Percentiles rank a stretch among this genome's conserved stretches.
phyloP scores from a whole-genome alignment of 1,140 invertebrate genomes.

The Phocides pigmalion region DNA sequence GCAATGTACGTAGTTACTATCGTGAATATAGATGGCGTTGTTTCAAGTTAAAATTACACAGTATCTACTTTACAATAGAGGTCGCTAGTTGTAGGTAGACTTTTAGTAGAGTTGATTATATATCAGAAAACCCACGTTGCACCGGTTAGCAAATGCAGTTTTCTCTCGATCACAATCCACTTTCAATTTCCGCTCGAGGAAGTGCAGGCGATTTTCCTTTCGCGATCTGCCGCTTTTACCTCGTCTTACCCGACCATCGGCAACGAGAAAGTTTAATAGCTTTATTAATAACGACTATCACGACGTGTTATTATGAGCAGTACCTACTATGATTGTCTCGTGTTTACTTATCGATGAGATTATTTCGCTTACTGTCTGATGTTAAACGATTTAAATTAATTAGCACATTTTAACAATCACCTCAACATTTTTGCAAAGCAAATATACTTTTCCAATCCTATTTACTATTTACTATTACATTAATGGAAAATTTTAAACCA shows the following conservation, averaged over 20 bases:
- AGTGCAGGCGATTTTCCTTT: constrained; percentile 76
- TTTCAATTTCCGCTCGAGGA: constrained; percentile 81
- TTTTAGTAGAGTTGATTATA: not conserved
- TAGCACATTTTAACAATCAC: too few species aligned
- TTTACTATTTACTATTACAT: too few species aligned
- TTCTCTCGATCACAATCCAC: constrained; percentile 70
- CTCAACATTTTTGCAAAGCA: too few species aligned
- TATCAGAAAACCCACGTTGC: constrained; percentile 39
- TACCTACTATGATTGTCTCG: not conserved
- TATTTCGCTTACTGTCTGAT: too few species aligned
- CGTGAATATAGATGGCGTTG: constrained; percentile 49
- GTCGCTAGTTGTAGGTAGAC: constrained; percentile 35
- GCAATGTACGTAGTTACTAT: not conserved
- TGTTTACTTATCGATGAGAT: not conserved
- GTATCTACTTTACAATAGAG: constrained; percentile 43
- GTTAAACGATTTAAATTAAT: too few species aligned
- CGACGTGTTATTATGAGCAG: constrained; percentile 22
- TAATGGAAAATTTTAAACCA: too few species aligned
- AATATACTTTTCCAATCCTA: too few species aligned
- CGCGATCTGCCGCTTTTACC: constrained; percentile 70
- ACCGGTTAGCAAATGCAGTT: constrained; percentile 54
- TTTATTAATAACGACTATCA: constrained; percentile 25
- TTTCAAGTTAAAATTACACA: not conserved
- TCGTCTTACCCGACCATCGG: constrained; percentile 38
- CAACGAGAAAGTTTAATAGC: constrained; percentile 59